phyloP scores from a whole-genome alignment of 1,140 invertebrate genomes.

The Drosophila persimilis region DNA sequence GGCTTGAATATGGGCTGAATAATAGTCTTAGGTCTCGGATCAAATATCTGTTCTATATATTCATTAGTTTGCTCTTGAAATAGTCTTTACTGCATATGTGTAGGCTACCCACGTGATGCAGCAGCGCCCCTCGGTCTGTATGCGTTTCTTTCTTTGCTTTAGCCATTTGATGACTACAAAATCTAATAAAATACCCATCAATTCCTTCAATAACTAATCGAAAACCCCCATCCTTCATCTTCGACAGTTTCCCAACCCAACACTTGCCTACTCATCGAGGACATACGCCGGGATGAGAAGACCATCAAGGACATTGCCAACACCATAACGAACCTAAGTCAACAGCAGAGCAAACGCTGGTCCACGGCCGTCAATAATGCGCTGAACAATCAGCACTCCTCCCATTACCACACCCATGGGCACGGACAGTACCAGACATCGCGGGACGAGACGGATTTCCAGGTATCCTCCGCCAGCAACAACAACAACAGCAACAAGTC shows the following conservation, averaged over 20 bases:
- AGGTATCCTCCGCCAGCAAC: constrained; percentile 36
- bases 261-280: constrained; percentile 76
- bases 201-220: background rate
- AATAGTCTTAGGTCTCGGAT: too few relatives aligned
- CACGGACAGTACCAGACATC: constrained; percentile 54
- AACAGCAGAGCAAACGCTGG: constrained; percentile 78
- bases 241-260: constrained; percentile 72
- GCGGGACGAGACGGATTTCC: constrained; percentile 79
- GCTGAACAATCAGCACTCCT: constrained; percentile 72
- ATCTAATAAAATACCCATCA: too few relatives aligned
- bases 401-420: constrained; percentile 44
- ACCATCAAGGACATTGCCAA: constrained; percentile 81
- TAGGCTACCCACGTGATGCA: too few relatives aligned
- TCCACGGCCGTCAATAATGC: constrained; percentile 77
- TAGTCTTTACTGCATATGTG: too few relatives aligned
- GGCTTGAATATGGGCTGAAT: too few relatives aligned
- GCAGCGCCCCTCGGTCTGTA: too few relatives aligned
- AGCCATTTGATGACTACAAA: too few relatives aligned
- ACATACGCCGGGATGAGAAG: constrained; percentile 78
- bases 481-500: constrained; percentile 48
- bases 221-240: background rate
- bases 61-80: too few relatives aligned
- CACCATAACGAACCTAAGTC: constrained; percentile 82
- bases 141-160: too few relatives aligned
- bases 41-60: too few relatives aligned